Evolutionary conservation across 2,797 vertebrate species (phyloP), one percentile per base, ranked within the genome.

Genomic region (Xenops minutus): DNA sequence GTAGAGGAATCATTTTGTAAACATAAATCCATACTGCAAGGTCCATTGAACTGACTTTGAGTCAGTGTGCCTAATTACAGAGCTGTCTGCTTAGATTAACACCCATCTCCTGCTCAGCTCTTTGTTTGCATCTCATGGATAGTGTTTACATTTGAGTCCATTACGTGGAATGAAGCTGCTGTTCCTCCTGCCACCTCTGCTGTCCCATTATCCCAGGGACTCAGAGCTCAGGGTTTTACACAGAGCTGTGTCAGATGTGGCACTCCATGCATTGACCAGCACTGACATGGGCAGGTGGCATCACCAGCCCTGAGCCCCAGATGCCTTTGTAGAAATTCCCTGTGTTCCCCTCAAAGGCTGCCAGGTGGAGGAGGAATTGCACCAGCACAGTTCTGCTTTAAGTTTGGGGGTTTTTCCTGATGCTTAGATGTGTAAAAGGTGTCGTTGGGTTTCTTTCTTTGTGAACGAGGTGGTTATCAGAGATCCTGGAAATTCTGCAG

Each of bases 61-160:
- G 91, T 90, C 59, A 7, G 66, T 27, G 93, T 75, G 85, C 81
- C 83, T 95, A 91, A 96, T 97, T 96, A 86, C 89, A 75, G 90
- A 95, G 94, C 95, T 95, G 95, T 96, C 97, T 88, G 94, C 93
- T 95, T 37, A 68, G 59, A 96, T 94, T 71, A 95, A 43, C 63
- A 81, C 94, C 74, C 4, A 3, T 54, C 44, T 87, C 63, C 89
- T 85, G 81, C 88, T 85, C 34, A 0, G 73, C 92, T 81, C 93
- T 92, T 92, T 91, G 21, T 81, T 67, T 94, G 85, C 69, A 9
- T 52, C 88, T 52, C 18, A 0, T 37, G 88, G 36, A 51, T 59
- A 34, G 21, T 9, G 83, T 37, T 55, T 79, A 72, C 58, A 5
- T 4, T n/a, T 55, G 10, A 46, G 59, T 41, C 91, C 48, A 9